Evolutionary conservation across 2,113 vertebrate genomes (phyloP).

Genomic region (Anoplopoma fimbria): DNA sequence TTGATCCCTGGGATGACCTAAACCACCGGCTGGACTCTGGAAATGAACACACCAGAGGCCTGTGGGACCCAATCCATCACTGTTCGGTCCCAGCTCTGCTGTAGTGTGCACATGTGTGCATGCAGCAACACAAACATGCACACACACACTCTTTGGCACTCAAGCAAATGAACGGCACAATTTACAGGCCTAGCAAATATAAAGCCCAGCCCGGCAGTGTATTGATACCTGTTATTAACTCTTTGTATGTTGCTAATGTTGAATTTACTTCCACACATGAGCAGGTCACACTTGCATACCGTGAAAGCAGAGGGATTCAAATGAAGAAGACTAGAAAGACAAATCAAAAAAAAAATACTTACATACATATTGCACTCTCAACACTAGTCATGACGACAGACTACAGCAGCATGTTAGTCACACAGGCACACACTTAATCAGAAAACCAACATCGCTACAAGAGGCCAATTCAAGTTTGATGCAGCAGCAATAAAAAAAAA

Average conservation of each 20-base stretch:
- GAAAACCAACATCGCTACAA: background rate
- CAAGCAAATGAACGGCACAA: conserved; percentile 11
- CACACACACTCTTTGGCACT: conserved; percentile 8
- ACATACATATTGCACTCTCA: background rate
- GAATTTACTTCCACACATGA: background rate
- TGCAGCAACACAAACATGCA: conserved; percentile 21
- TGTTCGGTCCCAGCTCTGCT: conserved; percentile 40
- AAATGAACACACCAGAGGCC: conserved; percentile 75
- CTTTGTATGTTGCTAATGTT: background rate
- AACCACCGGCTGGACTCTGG: conserved; percentile 61
- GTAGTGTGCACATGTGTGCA: conserved; percentile 6
- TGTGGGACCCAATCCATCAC: conserved; percentile 73
- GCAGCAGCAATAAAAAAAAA: conserved; percentile 31
- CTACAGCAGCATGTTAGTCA: background rate
- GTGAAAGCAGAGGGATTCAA: background rate
- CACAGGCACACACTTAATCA: background rate
- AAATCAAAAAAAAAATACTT: background rate
- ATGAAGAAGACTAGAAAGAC: background rate
- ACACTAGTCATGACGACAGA: background rate
- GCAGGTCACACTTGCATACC: background rate
- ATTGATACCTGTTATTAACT: background rate
- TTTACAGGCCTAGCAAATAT: background rate
- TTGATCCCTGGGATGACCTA: conserved; percentile 78
- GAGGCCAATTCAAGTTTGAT: conserved; percentile 24
- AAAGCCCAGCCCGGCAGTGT: background rate